These are phyloP conservation scores for Drosophila mayri DNA, from an alignment of 1,140 invertebrate species.

Conservation along the genomic window DNA sequence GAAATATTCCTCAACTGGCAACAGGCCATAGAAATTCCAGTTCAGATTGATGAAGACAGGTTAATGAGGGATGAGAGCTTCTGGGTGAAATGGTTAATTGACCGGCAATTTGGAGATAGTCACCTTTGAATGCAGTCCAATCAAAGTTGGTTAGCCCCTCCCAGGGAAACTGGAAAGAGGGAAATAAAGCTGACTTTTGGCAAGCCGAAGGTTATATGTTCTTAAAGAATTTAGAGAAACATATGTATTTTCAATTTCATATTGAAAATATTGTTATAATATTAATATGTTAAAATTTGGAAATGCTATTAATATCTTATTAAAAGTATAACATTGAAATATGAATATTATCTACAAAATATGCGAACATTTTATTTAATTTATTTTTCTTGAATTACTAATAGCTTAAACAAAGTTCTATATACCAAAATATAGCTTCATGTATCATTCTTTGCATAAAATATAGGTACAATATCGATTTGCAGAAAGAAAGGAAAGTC, in stretches of 20 bases:
- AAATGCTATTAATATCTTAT: too few relatives aligned
- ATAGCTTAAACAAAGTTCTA: too few relatives aligned
- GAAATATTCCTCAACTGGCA: constrained; percentile 3
- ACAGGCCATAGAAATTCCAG: constrained; percentile 28
- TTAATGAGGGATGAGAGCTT: constrained; percentile 38
- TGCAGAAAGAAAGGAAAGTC: too few relatives aligned
- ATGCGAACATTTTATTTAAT: too few relatives aligned
- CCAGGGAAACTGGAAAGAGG: not conserved
- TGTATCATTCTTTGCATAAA: too few relatives aligned
- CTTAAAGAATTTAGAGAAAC: not conserved
- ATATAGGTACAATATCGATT: too few relatives aligned
- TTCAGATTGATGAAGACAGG: constrained; percentile 25
- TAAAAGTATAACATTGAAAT: too few relatives aligned
- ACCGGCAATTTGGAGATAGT: constrained; percentile 23
- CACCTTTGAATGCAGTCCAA: constrained; percentile 59
- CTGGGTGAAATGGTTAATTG: constrained; percentile 62
- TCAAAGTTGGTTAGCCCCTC: constrained; percentile 41
- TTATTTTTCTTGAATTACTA: too few relatives aligned
- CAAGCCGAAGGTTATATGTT: not conserved
- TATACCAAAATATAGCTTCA: too few relatives aligned
- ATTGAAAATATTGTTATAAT: not conserved
- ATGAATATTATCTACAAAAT: too few relatives aligned
- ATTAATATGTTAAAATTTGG: too few relatives aligned
- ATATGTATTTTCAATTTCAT: not conserved
- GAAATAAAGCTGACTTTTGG: not conserved